Conservation (phyloP, 2,797 vertebrate species). For the Clarias laeviceps region DNA sequence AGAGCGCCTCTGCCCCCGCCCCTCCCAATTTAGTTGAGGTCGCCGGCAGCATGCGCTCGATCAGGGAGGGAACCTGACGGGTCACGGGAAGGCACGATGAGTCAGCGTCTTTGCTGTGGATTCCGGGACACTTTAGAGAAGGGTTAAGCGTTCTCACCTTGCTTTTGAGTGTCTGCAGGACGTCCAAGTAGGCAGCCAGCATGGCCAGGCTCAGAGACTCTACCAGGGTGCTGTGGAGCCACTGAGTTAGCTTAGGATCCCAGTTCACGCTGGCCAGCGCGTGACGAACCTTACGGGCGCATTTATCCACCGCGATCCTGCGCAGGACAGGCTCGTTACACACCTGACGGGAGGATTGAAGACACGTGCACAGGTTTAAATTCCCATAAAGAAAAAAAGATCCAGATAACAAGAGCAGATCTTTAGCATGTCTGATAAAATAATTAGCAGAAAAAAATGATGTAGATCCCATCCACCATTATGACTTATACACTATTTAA, state of each 20-base stretch:
- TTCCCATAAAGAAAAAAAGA: not conserved
- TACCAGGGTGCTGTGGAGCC: constrained; percentile 92
- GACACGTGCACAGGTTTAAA: not conserved
- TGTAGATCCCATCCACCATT: not conserved
- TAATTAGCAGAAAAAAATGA: not conserved
- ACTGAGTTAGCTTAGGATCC: constrained; percentile 95
- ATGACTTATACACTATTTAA: no score
- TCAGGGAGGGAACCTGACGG: constrained; percentile 87
- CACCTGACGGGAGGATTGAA: constrained; percentile 70
- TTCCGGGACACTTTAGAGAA: not conserved
- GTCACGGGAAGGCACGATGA: not conserved
- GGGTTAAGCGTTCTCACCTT: constrained; percentile 77
- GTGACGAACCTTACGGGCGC: constrained; percentile 92
- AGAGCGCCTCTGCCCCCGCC: constrained; percentile 90
- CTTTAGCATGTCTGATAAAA: not conserved
- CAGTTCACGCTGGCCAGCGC: constrained; percentile 91
- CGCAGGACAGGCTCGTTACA: constrained; percentile 92
- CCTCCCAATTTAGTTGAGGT: constrained; percentile 87
- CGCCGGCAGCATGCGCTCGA: constrained; percentile 92
- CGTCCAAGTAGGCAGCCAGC: constrained; percentile 94
- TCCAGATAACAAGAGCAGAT: not conserved
- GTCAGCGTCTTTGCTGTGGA: not conserved
- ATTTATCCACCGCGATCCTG: constrained; percentile 93
- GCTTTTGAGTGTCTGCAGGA: constrained; percentile 96
- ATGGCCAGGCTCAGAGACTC: constrained; percentile 93